phyloP scores from a whole-genome alignment of 2,797 vertebrate genomes.

The Hypotaenidia okinawae region DNA sequence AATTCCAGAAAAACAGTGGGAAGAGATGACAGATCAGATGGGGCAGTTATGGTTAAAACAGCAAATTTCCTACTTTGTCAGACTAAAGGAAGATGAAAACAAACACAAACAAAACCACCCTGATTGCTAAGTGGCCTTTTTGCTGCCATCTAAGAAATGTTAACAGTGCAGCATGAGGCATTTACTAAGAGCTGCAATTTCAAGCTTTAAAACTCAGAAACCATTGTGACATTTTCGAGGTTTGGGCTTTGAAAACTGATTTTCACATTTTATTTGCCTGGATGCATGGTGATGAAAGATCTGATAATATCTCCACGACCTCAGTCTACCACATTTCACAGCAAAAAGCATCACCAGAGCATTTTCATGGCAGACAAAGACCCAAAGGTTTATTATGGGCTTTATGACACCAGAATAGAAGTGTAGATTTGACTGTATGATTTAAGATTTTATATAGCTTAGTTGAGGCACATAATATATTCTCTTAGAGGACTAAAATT shows the following conservation, averaged over 20 bases:
- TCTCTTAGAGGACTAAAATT: constrained; percentile 56
- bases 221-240: constrained; percentile 6
- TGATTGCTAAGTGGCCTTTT: constrained; percentile 64
- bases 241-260: constrained; percentile 29
- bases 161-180: constrained; percentile 57
- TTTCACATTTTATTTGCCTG: constrained; percentile 60
- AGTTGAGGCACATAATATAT: constrained; percentile 58
- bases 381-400: constrained; percentile 45
- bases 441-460: constrained; percentile 54
- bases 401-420: constrained; percentile 63
- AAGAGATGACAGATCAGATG: constrained; percentile 67
- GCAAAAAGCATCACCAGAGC: constrained; percentile 64
- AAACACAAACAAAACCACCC: constrained; percentile 73
- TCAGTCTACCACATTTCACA: constrained; percentile 58
- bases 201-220: constrained; percentile 70
- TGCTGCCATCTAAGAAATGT: constrained; percentile 63
- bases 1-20: constrained; percentile 54
- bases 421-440: constrained; percentile 33
- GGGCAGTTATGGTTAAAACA: constrained; percentile 67
- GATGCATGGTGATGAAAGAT: constrained; percentile 45
- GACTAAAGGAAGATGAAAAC: constrained; percentile 74
- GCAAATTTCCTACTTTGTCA: constrained; percentile 75
- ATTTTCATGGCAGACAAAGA: constrained; percentile 63
- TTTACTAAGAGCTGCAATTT: constrained; percentile 42
- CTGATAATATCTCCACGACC: constrained; percentile 35